Evolutionary conservation across 2,113 vertebrate genomes (phyloP).

Genomic region (Hippoglossus stenolepis): DNA sequence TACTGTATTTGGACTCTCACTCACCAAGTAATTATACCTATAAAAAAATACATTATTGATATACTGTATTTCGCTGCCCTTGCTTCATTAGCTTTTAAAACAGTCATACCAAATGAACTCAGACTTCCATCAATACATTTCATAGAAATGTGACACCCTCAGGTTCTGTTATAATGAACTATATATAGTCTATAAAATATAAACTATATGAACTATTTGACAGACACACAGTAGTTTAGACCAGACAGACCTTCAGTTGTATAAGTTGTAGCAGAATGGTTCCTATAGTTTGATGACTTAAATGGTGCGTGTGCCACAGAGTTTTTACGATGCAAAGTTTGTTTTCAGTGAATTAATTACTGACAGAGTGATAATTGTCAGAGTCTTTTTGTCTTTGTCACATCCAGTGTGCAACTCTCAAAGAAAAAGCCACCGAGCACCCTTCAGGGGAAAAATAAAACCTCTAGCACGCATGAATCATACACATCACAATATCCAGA

Average conservation of each 20-base stretch:
- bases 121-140: constrained; percentile 7
- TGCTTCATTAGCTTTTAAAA: not conserved
- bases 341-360: constrained; percentile 21
- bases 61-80: not conserved
- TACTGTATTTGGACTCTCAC: not conserved
- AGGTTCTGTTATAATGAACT: not conserved
- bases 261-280: not conserved
- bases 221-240: not conserved
- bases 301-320: not conserved
- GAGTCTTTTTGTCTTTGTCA: constrained; percentile 59
- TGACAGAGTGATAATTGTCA: constrained; percentile 14
- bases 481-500: constrained; percentile 80
- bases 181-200: too few relatives aligned
- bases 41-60: constrained; percentile 6
- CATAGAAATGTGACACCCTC: not conserved
- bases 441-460: constrained; percentile 76
- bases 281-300: not conserved
- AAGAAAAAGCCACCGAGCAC: constrained; percentile 65
- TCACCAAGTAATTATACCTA: too few relatives aligned
- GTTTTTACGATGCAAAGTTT: constrained; percentile 2
- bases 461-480: constrained; percentile 85
- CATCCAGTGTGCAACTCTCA: constrained; percentile 52
- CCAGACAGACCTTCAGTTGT: not conserved
- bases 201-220: not conserved
- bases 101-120: not conserved